Base-by-base conservation (phyloP, 30 jellyfish, hydroid and myxozoan genomes). In the Hydractinia symbiolongicarpus region DNA sequence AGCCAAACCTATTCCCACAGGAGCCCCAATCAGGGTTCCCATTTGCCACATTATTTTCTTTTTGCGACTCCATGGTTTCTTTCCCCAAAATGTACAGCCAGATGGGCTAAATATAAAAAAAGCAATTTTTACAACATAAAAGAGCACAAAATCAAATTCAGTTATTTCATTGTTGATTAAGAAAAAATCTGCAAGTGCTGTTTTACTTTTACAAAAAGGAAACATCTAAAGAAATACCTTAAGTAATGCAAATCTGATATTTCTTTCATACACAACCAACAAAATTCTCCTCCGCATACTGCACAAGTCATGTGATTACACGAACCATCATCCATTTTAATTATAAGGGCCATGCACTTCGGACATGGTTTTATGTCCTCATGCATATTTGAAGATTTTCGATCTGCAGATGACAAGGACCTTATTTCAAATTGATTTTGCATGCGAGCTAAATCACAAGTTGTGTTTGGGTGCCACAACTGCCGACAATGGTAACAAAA, bases 321-420 rank as follows among this genome's bases (percentile, higher is more conserved):
- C n/a, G 98, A 87, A 40, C 98, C 98, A 79, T 92, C 98, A 68
- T 92, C 98, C 96, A 92, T 88, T 84, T 88, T 87, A 10, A 87
- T 85, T 54, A 92, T 88, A 67, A 88, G 67, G 8, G 96, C 98
- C 67, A 95, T 95, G 64, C 98, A 92, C 52, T 91, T 82, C 5
- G 98, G 98, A 56, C 98, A 92, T 56, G 96, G 96, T 64, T 92
- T 92, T 85, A 92, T 87, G 85, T 92, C 98, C 74, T 92, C 98
- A 19, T 68, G 67, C 82, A 68, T 58, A 66, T 73, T 79, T 9
- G 94, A 81, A 6, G 97, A 85, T 57, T 94, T 82, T 13, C 97
- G 72, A 50, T 90, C 97, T 16, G 95, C 61, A 30, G 96, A 78
- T 15, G 97, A 44, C 72, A 90, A 54, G 4, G 97, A 86, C 50